These are phyloP conservation scores for Archilochus colubris DNA, from an alignment of 2,113 vertebrate species.

Conservation along the genomic window DNA sequence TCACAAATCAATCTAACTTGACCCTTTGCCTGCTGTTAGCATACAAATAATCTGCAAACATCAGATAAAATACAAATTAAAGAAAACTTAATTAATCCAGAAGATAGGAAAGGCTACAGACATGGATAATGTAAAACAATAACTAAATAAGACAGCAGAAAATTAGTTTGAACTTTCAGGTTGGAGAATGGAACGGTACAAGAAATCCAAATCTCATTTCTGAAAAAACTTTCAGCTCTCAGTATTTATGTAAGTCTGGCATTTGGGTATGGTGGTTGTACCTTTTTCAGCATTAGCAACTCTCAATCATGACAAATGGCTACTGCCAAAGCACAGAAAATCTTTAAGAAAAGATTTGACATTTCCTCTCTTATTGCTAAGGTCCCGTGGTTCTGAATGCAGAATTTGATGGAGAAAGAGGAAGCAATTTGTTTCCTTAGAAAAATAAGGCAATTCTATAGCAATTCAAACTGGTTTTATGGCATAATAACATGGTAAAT, in stretches of 20 bases:
- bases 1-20: neutral
- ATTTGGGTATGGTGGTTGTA: neutral
- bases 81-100: neutral
- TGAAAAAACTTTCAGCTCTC: neutral
- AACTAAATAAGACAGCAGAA: neutral
- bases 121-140: neutral
- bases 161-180: neutral
- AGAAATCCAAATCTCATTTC: neutral
- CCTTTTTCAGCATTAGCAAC: neutral
- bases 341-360: neutral
- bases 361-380: neutral
- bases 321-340: neutral
- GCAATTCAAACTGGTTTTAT: neutral
- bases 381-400: neutral
- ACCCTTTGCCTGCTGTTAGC: neutral
- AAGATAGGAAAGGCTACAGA: neutral
- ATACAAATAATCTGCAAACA: neutral
- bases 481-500: neutral
- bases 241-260: neutral
- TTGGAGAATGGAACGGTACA: rapidly evolving
- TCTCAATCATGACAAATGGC: neutral
- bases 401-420: neutral
- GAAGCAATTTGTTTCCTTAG: neutral
- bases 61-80: neutral
- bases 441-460: neutral